Percentiles rank a stretch among this genome's conserved stretches.
Conservation (phyloP, 2,888 invertebrate genomes). For the Acanthosepion pharaonis region DNA sequence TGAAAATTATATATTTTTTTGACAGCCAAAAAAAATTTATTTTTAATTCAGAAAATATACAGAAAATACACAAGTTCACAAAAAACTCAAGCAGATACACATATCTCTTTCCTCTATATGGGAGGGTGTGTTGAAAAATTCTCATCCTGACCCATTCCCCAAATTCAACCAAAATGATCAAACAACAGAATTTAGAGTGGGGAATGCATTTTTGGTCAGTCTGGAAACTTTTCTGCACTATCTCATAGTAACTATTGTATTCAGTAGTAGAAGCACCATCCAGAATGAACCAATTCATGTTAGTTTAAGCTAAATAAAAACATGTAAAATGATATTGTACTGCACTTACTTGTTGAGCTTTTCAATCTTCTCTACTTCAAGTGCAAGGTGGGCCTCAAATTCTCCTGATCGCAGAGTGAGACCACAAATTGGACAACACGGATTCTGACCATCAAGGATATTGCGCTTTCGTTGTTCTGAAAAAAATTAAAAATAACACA, state of each 20-base stretch:
- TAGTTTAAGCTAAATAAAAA: neutral
- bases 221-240: no score
- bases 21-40: no score
- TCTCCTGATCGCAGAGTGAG: constrained; percentile 87
- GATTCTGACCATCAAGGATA: constrained; percentile 66
- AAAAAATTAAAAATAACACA: constrained; percentile 50
- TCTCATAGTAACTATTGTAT: neutral
- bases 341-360: constrained; percentile 61
- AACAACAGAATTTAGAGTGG: no score
- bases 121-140: no score
- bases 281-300: neutral
- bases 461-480: constrained; percentile 66
- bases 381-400: constrained; percentile 85
- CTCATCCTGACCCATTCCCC: no score
- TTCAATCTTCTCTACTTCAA: constrained; percentile 84
- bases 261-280: neutral
- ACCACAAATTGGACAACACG: constrained; percentile 92
- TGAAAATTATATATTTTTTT: no score
- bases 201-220: no score
- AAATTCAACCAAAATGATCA: no score
- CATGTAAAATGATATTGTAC: neutral
- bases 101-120: no score
- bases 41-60: no score
- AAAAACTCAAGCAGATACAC: no score
- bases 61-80: no score